Evolutionary conservation across 2,888 invertebrate species (phyloP), one percentile per base, ranked within the genome.

Genomic region (Nymphalis urticae): DNA sequence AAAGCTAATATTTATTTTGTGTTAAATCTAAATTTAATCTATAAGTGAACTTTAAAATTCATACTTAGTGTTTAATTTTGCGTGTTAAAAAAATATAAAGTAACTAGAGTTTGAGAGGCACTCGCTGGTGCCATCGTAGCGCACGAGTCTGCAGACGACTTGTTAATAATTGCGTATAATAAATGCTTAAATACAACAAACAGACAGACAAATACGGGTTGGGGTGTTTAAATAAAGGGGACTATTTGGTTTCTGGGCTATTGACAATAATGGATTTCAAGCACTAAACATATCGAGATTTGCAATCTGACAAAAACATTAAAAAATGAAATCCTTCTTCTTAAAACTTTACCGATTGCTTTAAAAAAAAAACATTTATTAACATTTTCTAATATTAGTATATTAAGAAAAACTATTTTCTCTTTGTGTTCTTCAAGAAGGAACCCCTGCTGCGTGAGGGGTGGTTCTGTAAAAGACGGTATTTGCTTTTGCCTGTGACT

Each of bases 121-220:
- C 75, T 75, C 71, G 53, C 67, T 64, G n/a, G 72, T 74, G 76
- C 80, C 80, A 82, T 42, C 42, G 42, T 82, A 80, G 80, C 75
- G 77, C 76, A 77, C 76, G 78, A 75, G 81, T 82, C 89, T 90
- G 90, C 80, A 81, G 82, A 82, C 83, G 89, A 90, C 88, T 90
- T 85, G 87, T 85, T 88, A 85, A 90, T 88, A 88, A 92, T 90
- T 91, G 89, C 90, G 87, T 88, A 85, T 89, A 89, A 89, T 87
- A 88, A 88, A 89, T 88, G 89, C 85, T 85, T 88, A 85, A 89
- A 90, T 83, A 90, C 88, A 88, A 88, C 89, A 90, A 90, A 91
- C 90, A 90, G 81, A 84, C 83, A 83, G 80, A 86, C 84, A 83
- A 87, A 90, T 90, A 90, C 85, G 89, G 89, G 89, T 77, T 79